These are phyloP conservation scores for Mythimna lalbum DNA, from an alignment of 2,888 invertebrate species.

Conservation along the genomic window DNA sequence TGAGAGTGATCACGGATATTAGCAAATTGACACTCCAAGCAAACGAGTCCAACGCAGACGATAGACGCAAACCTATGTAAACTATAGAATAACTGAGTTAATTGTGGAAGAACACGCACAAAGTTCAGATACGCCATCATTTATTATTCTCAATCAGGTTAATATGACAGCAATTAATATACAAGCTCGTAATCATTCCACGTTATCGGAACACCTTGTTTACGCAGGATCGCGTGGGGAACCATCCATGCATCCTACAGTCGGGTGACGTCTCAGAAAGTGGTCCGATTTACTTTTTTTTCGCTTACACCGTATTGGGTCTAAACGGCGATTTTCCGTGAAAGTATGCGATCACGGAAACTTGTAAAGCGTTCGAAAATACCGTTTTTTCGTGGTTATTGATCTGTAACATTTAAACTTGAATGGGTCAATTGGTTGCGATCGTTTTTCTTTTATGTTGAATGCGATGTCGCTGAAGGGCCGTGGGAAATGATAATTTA, in stretches of 20 bases:
- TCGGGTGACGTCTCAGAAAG: slow-evolving; percentile 70
- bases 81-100: slow-evolving; percentile 18
- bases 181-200: slow-evolving; percentile 41
- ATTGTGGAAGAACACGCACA: slow-evolving; percentile 38
- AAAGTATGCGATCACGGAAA: slow-evolving; percentile 68
- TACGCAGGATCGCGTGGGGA: slow-evolving; percentile 50
- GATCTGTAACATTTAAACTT: slow-evolving; percentile 31
- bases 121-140: slow-evolving; percentile 24
- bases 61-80: slow-evolving; percentile 14
- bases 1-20: background rate
- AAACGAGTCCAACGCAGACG: slow-evolving; percentile 11
- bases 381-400: slow-evolving; percentile 45
- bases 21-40: slow-evolving; percentile 26
- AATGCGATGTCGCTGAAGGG: slow-evolving; percentile 54
- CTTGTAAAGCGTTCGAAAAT: slow-evolving; percentile 58
- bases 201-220: slow-evolving; percentile 50
- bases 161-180: slow-evolving; percentile 57
- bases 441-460: slow-evolving; percentile 38
- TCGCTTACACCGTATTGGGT: slow-evolving; percentile 40
- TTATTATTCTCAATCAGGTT: slow-evolving; percentile 52
- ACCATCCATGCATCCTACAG: slow-evolving; percentile 65
- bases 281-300: slow-evolving; percentile 68
- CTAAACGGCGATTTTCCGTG: slow-evolving; percentile 72
- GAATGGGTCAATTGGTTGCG: slow-evolving; percentile 42
- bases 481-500: slow-evolving; percentile 60